These are phyloP conservation scores for Columba janthina DNA, from an alignment of 2,113 vertebrate genomes.

Conservation along the genomic window DNA sequence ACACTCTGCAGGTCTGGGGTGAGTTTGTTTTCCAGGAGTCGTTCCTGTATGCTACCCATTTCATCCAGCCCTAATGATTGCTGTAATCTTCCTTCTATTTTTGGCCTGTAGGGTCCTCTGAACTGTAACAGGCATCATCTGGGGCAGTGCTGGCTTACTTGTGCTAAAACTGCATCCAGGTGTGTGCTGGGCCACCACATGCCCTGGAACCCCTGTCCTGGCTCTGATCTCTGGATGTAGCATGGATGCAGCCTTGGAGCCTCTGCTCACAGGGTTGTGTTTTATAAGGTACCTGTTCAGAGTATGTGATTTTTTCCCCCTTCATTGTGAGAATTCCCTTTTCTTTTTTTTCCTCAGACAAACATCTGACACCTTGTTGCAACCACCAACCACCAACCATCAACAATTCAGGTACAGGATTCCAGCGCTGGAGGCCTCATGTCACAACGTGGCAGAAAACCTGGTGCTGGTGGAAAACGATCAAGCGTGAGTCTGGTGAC, in stretches of 20 bases:
- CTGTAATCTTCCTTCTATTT: background rate
- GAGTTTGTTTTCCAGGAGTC: background rate
- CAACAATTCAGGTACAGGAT: background rate
- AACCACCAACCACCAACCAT: background rate
- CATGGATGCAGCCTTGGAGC: background rate
- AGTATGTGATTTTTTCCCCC: background rate
- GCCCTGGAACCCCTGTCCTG: no score
- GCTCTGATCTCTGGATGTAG: background rate
- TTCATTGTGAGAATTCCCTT: background rate
- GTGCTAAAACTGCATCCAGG: background rate
- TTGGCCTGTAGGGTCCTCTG: background rate
- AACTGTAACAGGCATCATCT: background rate
- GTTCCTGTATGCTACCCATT: background rate
- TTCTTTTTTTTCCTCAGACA: background rate
- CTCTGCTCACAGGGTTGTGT: background rate
- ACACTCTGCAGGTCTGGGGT: background rate
- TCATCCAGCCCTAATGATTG: background rate
- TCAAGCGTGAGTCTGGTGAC: background rate
- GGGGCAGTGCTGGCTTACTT: background rate
- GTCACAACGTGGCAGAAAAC: fast-evolving
- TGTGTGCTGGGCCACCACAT: background rate
- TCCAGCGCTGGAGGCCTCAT: background rate
- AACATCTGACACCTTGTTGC: fast-evolving
- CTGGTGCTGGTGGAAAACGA: fast-evolving
- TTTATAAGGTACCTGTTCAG: background rate